Conservation (phyloP, 2,113 vertebrate genomes). For the Misgurnus mizolepis region DNA sequence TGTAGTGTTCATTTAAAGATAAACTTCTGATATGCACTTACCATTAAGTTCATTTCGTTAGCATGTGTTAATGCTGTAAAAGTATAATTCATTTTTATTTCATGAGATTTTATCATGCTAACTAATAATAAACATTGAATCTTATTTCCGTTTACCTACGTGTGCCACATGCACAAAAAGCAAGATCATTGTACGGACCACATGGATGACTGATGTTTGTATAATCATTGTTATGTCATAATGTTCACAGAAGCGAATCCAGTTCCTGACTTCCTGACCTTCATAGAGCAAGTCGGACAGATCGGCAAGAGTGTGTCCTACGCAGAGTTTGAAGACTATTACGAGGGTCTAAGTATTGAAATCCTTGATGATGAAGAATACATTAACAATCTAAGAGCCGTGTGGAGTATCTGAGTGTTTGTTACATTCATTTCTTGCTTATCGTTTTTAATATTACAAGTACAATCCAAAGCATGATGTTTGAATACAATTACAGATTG, state of each 20-base stretch:
- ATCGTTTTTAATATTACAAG: neutral
- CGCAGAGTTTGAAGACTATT: constrained; percentile 83
- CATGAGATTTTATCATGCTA: too few species aligned
- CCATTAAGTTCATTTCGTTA: neutral
- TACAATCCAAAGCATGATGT: too few species aligned
- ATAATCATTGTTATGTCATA: neutral
- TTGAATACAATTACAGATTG: neutral
- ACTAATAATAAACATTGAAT: too few species aligned
- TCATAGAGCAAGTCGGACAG: constrained; percentile 36
- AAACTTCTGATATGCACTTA: neutral
- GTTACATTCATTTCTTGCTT: constrained; percentile 1
- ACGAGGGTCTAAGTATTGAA: constrained; percentile 80
- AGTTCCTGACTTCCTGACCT: constrained; percentile 32
- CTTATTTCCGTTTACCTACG: too few species aligned
- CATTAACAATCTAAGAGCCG: constrained; percentile 71
- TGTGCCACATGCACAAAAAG: neutral
- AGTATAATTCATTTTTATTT: neutral
- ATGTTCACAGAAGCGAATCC: neutral
- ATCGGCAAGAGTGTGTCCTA: constrained; percentile 76
- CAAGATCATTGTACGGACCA: neutral
- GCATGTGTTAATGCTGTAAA: too few species aligned
- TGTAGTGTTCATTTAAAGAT: neutral
- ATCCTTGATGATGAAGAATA: constrained; percentile 75
- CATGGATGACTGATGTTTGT: constrained; percentile 18
- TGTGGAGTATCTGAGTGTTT: constrained; percentile 75